Conservation (phyloP, 30 jellyfish, hydroid and myxozoan species). For the Nemopilema nomurai region DNA sequence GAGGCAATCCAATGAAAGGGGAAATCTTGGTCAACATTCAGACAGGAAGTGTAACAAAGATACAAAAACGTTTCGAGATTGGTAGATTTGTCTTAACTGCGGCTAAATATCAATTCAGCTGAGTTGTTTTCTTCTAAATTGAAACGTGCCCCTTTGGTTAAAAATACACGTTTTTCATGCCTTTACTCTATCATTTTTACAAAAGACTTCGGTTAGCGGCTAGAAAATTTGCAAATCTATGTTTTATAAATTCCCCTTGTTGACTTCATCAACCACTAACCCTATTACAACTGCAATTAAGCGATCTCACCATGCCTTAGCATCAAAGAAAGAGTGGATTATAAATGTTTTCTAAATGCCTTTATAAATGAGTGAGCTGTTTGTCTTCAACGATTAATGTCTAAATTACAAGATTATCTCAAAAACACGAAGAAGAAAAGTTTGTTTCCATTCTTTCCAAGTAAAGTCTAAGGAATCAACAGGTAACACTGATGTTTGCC, state of each 20-base stretch:
- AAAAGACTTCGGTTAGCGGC: background rate
- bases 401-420: background rate
- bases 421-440: background rate
- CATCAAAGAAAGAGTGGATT: background rate
- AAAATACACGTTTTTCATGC: too few relatives aligned
- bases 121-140: too few relatives aligned
- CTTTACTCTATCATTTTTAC: background rate
- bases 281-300: background rate
- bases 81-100: too few relatives aligned
- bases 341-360: background rate
- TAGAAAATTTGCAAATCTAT: background rate
- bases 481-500: background rate
- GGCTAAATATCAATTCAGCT: too few relatives aligned
- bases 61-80: too few relatives aligned
- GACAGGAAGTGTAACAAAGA: too few relatives aligned
- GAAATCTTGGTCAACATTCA: too few relatives aligned
- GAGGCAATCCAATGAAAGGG: too few relatives aligned
- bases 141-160: too few relatives aligned
- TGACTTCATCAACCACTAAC: background rate
- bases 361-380: background rate
- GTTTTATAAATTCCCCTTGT: background rate
- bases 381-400: background rate
- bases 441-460: background rate
- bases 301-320: background rate
- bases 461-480: background rate